These are phyloP conservation scores for Sebastes trivittatus DNA, from an alignment of 2,797 vertebrate genomes.

Conservation along the genomic window DNA sequence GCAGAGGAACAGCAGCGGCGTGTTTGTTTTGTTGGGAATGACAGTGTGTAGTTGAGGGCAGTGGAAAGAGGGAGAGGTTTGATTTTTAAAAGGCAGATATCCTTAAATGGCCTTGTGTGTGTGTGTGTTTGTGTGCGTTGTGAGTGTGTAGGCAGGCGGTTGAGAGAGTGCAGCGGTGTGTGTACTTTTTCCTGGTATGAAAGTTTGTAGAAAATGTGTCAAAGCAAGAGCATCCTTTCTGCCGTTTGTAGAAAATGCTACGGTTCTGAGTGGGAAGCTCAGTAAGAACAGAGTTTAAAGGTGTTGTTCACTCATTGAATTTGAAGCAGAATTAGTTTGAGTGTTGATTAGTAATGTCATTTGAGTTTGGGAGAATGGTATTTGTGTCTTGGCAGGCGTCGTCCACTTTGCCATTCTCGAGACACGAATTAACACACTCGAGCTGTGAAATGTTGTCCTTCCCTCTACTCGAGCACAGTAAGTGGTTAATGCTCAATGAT, in stretches of 20 bases:
- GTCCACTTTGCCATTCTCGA: constrained; percentile 3
- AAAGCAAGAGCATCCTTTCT: constrained; percentile 9
- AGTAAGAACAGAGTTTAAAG: background rate
- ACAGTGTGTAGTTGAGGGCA: constrained; percentile 67
- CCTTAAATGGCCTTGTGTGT: constrained; percentile 76
- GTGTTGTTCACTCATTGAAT: background rate
- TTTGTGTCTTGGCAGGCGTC: constrained; percentile 16
- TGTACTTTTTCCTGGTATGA: constrained; percentile 40
- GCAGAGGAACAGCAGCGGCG: constrained; percentile 51
- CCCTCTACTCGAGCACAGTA: background rate
- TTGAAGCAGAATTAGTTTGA: background rate
- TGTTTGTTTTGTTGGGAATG: constrained; percentile 78
- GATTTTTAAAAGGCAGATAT: constrained; percentile 63
- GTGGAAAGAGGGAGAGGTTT: constrained; percentile 58
- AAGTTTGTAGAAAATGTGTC: constrained; percentile 28
- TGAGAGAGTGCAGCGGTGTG: background rate
- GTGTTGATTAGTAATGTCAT: constrained; percentile 7
- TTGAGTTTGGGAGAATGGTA: background rate
- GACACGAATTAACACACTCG: background rate
- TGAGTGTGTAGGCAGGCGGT: constrained; percentile 24
- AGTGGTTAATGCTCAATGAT: background rate
- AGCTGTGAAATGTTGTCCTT: background rate
- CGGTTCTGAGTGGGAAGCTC: background rate
- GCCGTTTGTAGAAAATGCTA: constrained; percentile 2
- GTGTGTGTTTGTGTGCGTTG: constrained; percentile 26